phyloP scores from a whole-genome alignment of 2,888 invertebrate species.

The Actias luna region DNA sequence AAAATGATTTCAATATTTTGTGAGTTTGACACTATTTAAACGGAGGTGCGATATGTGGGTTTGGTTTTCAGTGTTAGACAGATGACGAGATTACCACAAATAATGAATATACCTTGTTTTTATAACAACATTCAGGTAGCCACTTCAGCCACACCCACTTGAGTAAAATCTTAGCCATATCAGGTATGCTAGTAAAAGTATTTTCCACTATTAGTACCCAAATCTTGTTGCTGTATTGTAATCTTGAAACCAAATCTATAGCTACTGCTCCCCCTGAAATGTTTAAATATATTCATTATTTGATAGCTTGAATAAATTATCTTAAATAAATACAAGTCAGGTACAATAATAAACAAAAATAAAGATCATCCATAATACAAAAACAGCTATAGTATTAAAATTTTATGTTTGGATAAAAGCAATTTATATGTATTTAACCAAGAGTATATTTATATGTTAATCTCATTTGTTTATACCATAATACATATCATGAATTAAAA shows the following conservation, averaged over 20 bases:
- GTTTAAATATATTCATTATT: neutral
- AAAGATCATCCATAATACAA: neutral
- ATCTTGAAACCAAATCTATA: constrained; percentile 90
- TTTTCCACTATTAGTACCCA: constrained; percentile 96
- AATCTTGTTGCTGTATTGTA: constrained; percentile 89
- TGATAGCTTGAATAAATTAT: neutral
- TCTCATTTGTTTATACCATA: neutral
- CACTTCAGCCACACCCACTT: constrained; percentile 87
- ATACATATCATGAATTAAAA: neutral
- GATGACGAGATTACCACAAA: neutral
- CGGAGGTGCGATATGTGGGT: too few relatives aligned
- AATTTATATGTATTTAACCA: too few relatives aligned
- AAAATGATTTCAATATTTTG: too few relatives aligned
- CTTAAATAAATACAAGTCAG: neutral
- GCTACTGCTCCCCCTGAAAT: constrained; percentile 93
- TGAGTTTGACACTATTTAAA: too few relatives aligned
- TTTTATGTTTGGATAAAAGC: too few relatives aligned
- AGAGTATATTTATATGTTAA: neutral
- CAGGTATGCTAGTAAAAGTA: constrained; percentile 96
- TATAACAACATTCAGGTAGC: constrained; percentile 92
- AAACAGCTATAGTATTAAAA: too few relatives aligned
- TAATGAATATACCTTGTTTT: constrained; percentile 89
- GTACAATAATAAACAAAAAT: neutral
- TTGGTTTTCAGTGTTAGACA: neutral
- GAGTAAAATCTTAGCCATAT: constrained; percentile 93